These are phyloP conservation scores for Metopia argyrocephala DNA, from an alignment of 2,888 invertebrate species.

Conservation along the genomic window DNA sequence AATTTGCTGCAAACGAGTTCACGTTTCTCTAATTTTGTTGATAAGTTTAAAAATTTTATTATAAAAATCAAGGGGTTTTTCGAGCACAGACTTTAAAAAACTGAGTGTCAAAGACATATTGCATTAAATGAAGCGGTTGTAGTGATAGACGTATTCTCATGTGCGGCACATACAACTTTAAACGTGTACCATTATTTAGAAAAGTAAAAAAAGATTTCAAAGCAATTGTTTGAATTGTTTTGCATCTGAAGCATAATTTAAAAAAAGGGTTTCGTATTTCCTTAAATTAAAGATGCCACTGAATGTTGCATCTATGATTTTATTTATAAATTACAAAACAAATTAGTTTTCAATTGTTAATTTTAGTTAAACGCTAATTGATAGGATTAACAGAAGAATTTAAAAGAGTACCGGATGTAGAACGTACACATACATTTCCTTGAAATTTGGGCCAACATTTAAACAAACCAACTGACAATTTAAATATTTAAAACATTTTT, in stretches of 20 bases:
- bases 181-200: conserved; percentile 30
- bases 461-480: background rate
- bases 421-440: background rate
- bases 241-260: background rate
- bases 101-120: conserved; percentile 15
- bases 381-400: conserved; percentile 26
- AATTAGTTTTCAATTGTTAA: conserved; percentile 20
- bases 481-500: background rate
- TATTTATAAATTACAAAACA: background rate
- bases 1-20: too few relatives aligned
- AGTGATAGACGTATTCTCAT: background rate
- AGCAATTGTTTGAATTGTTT: conserved; percentile 37
- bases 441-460: background rate
- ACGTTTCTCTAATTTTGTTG: too few relatives aligned
- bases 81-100: conserved; percentile 6
- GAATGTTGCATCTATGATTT: background rate
- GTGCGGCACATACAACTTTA: background rate
- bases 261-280: conserved; percentile 31
- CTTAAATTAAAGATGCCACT: conserved; percentile 23
- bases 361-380: conserved; percentile 25
- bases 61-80: background rate
- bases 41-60: background rate
- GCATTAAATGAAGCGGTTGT: background rate
- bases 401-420: conserved; percentile 5
- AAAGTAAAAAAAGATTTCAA: conserved; percentile 14